A percentile compares a stretch with the other conserved stretches of the same genome.
Evolutionary conservation across 2,113 vertebrate genomes (phyloP).

Genomic region (mouse (Mus musculus)): DNA sequence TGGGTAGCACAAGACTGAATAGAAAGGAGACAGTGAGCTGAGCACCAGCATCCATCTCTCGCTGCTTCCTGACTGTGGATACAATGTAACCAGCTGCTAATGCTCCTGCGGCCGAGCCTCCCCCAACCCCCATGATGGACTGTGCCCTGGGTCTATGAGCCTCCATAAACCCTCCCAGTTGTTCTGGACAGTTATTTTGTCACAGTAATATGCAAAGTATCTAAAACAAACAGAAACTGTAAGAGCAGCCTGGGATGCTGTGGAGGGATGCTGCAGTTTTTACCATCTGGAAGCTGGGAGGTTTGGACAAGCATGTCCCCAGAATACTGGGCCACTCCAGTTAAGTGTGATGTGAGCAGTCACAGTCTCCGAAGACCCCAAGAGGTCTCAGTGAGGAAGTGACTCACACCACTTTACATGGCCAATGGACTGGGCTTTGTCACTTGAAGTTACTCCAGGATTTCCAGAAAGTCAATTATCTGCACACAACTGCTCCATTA

Average conservation of each 20-base stretch:
- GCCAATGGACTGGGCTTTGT: not conserved
- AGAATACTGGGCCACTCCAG: not conserved
- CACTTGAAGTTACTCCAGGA: not conserved
- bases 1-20: not conserved
- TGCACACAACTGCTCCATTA: too few species aligned
- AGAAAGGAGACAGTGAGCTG: not conserved
- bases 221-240: not conserved
- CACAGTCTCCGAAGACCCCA: not conserved
- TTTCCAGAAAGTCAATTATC: not conserved
- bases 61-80: not conserved
- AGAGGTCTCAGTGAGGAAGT: not conserved
- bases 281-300: not conserved
- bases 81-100: not conserved
- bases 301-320: not conserved
- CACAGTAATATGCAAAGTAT: not conserved
- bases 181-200: not conserved
- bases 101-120: not conserved
- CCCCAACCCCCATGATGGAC: not conserved
- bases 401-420: not conserved
- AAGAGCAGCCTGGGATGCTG: not conserved
- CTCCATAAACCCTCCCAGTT: not conserved
- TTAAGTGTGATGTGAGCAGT: not conserved
- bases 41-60: not conserved
- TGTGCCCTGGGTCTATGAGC: not conserved
- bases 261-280: too few species aligned